A percentile compares a stretch with the other conserved stretches of the same genome.
Evolutionary conservation across 1,140 invertebrate genomes (phyloP).

Genomic region (Berghia stephanieae): DNA sequence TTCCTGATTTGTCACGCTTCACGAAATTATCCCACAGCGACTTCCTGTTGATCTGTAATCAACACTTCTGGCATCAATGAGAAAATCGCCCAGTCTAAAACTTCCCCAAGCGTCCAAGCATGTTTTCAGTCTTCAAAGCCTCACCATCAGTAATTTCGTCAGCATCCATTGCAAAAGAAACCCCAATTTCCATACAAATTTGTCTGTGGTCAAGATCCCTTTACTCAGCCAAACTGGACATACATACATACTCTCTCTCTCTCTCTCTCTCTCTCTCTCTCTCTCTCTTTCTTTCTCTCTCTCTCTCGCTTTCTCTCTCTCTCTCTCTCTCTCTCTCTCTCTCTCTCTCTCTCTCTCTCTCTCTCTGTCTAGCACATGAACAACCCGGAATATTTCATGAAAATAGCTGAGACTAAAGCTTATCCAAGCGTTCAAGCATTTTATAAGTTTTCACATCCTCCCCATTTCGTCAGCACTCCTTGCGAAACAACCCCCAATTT

Average conservation of each 20-base stretch:
- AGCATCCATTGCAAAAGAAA: too few species aligned
- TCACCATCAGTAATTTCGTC: too few species aligned
- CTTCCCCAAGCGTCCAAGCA: neutral
- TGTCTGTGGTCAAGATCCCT: neutral
- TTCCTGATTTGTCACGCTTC: too few species aligned
- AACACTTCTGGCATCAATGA: too few species aligned
- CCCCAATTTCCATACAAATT: neutral
- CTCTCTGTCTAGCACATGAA: constrained; percentile 25
- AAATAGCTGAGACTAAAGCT: too few species aligned
- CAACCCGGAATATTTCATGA: too few species aligned
- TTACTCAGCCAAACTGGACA: too few species aligned
- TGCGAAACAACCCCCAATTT: neutral
- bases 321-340: constrained; percentile 44
- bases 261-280: constrained; percentile 17
- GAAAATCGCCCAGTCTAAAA: too few species aligned
- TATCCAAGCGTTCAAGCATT: too few species aligned
- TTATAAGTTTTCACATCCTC: neutral
- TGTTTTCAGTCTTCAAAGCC: too few species aligned
- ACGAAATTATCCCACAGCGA: too few species aligned
- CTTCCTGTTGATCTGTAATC: too few species aligned
- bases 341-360: constrained; percentile 3
- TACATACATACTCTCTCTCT: constrained; percentile 20
- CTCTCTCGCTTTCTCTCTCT: constrained; percentile 39
- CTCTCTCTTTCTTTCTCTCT: neutral
- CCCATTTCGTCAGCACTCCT: neutral